Evolutionary conservation across 2,888 invertebrate species (phyloP), one percentile per base, ranked within the genome.

Genomic region (Xiphydria camelus): DNA sequence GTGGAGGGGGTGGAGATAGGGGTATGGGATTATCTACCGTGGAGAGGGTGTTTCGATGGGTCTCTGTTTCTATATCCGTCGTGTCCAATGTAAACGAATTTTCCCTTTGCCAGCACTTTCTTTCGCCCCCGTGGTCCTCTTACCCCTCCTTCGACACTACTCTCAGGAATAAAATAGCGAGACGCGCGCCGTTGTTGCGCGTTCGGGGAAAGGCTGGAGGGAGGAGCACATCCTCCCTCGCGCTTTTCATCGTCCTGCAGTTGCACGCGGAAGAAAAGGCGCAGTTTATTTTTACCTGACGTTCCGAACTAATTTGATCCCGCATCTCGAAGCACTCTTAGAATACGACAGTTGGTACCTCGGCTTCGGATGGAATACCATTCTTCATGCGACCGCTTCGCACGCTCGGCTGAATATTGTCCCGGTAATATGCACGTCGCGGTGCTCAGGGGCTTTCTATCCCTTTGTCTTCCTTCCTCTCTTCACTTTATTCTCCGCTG

Each of bases 51-150:
- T n/a, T n/a, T n/a, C n/a, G n/a, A n/a, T n/a, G n/a, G n/a, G n/a
- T n/a, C n/a, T n/a, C n/a, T n/a, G n/a, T n/a, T n/a, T n/a, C n/a
- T n/a, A n/a, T n/a, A n/a, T n/a, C n/a, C n/a, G n/a, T n/a, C n/a
- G n/a, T n/a, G n/a, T n/a, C n/a, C n/a, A n/a, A n/a, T 45, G 49
- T 59, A 59, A 59, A 59, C 57, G 52, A 60, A 59, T 59, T 60
- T 57, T 44, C 49, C 46, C 55, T 43, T 55, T 53, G 51, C 55
- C 55, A 47, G 55, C 57, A 47, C 50, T 54, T 50, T 46, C 41
- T 36, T 23, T 44, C 9, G 32, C 25, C 35, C 22, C 2, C 22
- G 18, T 14, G 22, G 22, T 20, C 23, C 33, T 15, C n/a, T 3
- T 10, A 21, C 17, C 4, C 4, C 7, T 41, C 35, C 15, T 21